Evolutionary conservation across 2,888 invertebrate species (phyloP).

Genomic region (Ennomos quercinarius): DNA sequence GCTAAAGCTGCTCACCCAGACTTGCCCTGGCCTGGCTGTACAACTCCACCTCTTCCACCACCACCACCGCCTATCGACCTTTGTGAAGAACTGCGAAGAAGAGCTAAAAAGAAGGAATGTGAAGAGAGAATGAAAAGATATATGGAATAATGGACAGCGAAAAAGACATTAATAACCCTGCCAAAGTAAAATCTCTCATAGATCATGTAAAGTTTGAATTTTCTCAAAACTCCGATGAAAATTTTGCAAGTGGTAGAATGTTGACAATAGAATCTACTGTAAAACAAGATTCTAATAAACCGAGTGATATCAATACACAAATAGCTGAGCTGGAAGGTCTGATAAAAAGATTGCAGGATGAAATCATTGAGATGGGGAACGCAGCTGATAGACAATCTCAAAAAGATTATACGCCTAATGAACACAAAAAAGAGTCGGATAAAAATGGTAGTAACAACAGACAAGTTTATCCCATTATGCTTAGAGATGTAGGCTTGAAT

Average conservation of each 20-base stretch:
- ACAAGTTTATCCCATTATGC: conserved; percentile 27
- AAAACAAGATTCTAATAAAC: conserved; percentile 12
- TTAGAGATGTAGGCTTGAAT: conserved; percentile 23
- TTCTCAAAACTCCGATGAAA: conserved; percentile 40
- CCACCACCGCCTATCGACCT: conserved; percentile 54
- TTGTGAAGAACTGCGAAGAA: conserved; percentile 55
- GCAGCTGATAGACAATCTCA: conserved; percentile 35
- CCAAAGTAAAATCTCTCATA: conserved; percentile 44
- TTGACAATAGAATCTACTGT: conserved; percentile 43
- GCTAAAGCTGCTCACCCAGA: conserved; percentile 46
- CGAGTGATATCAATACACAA: conserved; percentile 55
- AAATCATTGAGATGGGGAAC: conserved; percentile 56
- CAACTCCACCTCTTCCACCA: conserved; percentile 52
- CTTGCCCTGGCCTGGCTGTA: conserved; percentile 54
- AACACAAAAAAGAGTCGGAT: conserved; percentile 1
- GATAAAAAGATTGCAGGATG: conserved; percentile 60
- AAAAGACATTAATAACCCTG: conserved; percentile 9
- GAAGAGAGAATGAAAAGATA: conserved; percentile 61
- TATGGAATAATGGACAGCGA: conserved; percentile 47
- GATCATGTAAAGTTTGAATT: conserved; percentile 47
- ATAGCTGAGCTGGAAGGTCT: conserved; percentile 59
- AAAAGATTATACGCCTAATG: background rate
- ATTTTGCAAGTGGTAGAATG: conserved; percentile 42
- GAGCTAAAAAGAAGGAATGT: conserved; percentile 48
- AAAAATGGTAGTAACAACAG: conserved; percentile 5